Evolutionary conservation across 2,113 vertebrate genomes (phyloP), one percentile per base, ranked within the genome.

Genomic region (Brachyistius frenatus): DNA sequence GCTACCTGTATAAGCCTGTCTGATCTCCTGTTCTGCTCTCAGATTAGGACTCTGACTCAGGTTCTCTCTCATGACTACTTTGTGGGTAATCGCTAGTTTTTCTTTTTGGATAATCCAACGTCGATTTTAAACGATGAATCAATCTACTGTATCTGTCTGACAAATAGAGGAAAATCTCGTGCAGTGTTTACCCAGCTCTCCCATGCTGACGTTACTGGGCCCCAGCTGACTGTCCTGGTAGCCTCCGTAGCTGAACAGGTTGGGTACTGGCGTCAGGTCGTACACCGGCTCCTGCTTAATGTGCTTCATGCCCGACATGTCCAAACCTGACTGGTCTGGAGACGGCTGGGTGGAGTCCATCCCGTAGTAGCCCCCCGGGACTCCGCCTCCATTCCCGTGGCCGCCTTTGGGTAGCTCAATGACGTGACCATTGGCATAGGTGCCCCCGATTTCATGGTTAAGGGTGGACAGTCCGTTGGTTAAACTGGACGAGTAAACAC

Each of bases 201-300:
- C 95, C 96, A 99, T 97, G 80, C 91, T 93, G 96, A 96, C 94
- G 92, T 96, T 91, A 94, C 95, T 62, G 94, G 94, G 84, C 54
- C 96, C 95, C 94, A 99, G 94, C 39, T 99, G 98, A 85, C 95
- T 97, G 0, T 96, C 97, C 93, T 96, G 98, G 95, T 99, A 99
- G 86, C 97, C 97, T 89, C 95, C 96, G 89, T 98, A 99, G 92
- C 96, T 96, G 96, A 99, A 99, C 92, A 99, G 95, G 95, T 99
- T 99, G 93, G 98, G 96, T 83, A 99, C 96, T 2, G 98, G 97
- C 33, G 98, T 98, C 93, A 99, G 95, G 94, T 99, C 98, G 78
- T 99, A 99, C 88, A 99, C 96, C 49, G 98, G 98, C 94, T 99
- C 98, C 93, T 99, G 98, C 85, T 99, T 99, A 89, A 99, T 99